These are phyloP conservation scores for Pteronura brasiliensis DNA, from an alignment of 2,113 vertebrate species.

Conservation along the genomic window DNA sequence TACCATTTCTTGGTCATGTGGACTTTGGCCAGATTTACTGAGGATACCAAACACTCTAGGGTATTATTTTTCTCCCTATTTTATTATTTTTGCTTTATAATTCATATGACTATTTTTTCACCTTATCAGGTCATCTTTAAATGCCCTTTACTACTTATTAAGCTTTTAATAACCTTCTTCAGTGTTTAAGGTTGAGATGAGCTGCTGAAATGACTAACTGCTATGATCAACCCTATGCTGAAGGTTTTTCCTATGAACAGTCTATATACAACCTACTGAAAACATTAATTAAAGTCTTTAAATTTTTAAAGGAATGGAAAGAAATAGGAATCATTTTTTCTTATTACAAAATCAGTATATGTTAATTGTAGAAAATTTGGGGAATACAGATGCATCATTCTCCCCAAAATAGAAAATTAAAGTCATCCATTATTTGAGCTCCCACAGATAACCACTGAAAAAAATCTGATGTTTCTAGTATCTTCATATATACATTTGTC, in stretches of 20 bases:
- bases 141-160: neutral
- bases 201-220: neutral
- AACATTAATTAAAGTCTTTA: constrained; percentile 28
- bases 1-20: neutral
- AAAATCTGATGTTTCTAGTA: neutral
- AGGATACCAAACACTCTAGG: neutral
- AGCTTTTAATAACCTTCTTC: constrained; percentile 30
- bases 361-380: constrained; percentile 39
- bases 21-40: neutral
- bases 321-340: constrained; percentile 36
- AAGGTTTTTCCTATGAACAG: neutral
- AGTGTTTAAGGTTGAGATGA: constrained; percentile 19
- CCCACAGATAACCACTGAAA: constrained; percentile 26
- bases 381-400: neutral
- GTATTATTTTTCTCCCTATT: neutral
- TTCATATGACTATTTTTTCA: neutral
- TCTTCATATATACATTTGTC: constrained; percentile 19
- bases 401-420: constrained; percentile 39
- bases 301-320: constrained; percentile 42
- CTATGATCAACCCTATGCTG: neutral
- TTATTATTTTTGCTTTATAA: neutral
- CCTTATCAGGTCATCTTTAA: neutral
- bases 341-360: constrained; percentile 50
- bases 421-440: constrained; percentile 41
- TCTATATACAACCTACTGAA: constrained; percentile 2